These are phyloP conservation scores for Crossocerus cetratus DNA, from an alignment of 2,888 invertebrate species.

Conservation along the genomic window DNA sequence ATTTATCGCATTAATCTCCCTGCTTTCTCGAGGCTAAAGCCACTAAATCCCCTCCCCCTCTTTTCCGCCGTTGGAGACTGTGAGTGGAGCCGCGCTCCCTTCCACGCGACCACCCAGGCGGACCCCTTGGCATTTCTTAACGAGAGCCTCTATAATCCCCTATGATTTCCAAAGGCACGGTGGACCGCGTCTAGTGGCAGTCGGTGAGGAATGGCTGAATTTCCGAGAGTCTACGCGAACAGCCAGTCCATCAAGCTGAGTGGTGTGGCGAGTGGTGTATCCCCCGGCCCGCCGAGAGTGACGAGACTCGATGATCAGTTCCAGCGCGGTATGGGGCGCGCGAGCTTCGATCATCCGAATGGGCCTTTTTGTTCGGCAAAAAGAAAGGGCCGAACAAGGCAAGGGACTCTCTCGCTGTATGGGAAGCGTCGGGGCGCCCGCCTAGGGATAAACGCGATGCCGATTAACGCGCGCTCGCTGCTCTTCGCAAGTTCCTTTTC, in stretches of 20 bases:
- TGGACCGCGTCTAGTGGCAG: too few relatives aligned
- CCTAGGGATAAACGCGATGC: slow-evolving; percentile 1
- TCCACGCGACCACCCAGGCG: neutral
- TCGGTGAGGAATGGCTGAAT: too few relatives aligned
- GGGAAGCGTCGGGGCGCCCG: slow-evolving; percentile 6
- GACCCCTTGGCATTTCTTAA: neutral
- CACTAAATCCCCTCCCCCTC: neutral
- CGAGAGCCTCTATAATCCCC: too few relatives aligned
- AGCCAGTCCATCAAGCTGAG: too few relatives aligned
- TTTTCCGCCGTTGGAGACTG: neutral
- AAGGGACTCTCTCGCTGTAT: neutral
- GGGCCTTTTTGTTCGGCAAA: neutral
- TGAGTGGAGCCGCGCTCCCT: neutral
- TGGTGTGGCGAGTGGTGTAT: too few relatives aligned
- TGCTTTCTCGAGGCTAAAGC: neutral
- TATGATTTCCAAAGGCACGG: too few relatives aligned
- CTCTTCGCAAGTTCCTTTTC: slow-evolving; percentile 38
- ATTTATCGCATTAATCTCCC: slow-evolving; percentile 38
- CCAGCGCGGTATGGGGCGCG: too few relatives aligned
- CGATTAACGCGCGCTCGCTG: slow-evolving; percentile 30
- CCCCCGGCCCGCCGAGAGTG: too few relatives aligned
- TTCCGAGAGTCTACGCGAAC: too few relatives aligned
- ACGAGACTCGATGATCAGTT: too few relatives aligned
- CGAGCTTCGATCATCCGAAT: slow-evolving; percentile 7
- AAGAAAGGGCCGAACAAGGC: neutral